Conservation (phyloP, 1,140 invertebrate genomes). For the Parapsyche elsis region DNA sequence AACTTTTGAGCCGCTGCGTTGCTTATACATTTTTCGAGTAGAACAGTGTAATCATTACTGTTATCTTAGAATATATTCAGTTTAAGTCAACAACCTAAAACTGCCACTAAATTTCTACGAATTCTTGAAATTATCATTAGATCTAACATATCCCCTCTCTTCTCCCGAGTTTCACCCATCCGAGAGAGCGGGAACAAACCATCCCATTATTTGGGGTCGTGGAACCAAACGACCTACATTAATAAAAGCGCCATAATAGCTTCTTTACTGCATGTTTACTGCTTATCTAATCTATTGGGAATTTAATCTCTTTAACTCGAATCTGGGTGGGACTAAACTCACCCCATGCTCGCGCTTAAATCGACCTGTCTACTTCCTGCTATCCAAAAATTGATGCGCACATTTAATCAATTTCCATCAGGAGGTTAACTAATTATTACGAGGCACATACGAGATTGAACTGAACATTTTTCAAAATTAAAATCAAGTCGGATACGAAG, state of each 20-base stretch:
- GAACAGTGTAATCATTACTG: too few relatives aligned
- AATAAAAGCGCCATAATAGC: conserved; percentile 46
- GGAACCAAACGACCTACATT: conserved; percentile 44
- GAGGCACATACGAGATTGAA: neutral
- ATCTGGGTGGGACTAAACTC: conserved; percentile 9
- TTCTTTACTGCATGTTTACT: conserved; percentile 42
- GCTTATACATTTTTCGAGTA: too few relatives aligned
- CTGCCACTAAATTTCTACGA: conserved; percentile 31
- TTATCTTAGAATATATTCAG: too few relatives aligned
- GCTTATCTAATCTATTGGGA: conserved; percentile 43
- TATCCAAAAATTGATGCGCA: conserved; percentile 8
- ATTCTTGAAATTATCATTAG: conserved; percentile 42
- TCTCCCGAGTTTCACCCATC: neutral
- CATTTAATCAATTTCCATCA: conserved; percentile 18
- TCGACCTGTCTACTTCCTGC: neutral
- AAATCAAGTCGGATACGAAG: too few relatives aligned
- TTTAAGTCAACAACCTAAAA: neutral
- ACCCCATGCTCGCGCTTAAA: neutral
- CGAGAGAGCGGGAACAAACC: neutral
- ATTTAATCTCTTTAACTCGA: conserved; percentile 36
- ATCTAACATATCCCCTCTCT: neutral
- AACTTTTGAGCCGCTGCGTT: too few relatives aligned
- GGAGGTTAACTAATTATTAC: conserved; percentile 7
- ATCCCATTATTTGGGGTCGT: conserved; percentile 44
- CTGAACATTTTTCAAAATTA: too few relatives aligned